These are phyloP conservation scores for Machimus atricapillus DNA, from an alignment of 2,888 invertebrate species.

Conservation along the genomic window DNA sequence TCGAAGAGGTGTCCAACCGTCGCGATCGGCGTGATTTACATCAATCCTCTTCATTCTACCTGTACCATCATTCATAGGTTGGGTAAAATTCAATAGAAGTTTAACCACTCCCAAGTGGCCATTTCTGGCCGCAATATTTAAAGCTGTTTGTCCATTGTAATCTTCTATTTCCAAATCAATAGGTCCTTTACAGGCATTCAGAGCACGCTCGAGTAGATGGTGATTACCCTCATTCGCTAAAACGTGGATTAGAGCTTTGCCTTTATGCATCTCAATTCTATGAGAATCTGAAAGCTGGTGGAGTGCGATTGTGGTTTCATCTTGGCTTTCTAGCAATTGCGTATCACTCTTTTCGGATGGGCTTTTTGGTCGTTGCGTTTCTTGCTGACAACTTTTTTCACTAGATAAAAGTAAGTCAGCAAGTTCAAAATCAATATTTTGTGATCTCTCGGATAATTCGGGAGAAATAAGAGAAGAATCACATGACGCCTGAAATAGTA, in stretches of 20 bases:
- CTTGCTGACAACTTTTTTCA: slow-evolving; percentile 60
- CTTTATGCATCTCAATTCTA: slow-evolving; percentile 63
- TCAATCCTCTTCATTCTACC: slow-evolving; percentile 67
- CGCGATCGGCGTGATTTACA: slow-evolving; percentile 79
- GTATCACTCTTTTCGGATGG: slow-evolving; percentile 61
- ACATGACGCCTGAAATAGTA: slow-evolving; percentile 55
- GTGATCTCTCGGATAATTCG: slow-evolving; percentile 60
- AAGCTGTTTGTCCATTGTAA: slow-evolving; percentile 82
- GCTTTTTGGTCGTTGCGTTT: slow-evolving; percentile 59
- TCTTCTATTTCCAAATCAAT: slow-evolving; percentile 70
- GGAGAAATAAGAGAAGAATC: slow-evolving; percentile 62
- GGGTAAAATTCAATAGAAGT: slow-evolving; percentile 64
- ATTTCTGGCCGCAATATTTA: slow-evolving; percentile 85
- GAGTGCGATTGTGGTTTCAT: slow-evolving; percentile 59
- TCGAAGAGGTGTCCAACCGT: slow-evolving; percentile 89
- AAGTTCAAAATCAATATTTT: slow-evolving; percentile 62
- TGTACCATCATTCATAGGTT: slow-evolving; percentile 58
- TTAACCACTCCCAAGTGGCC: slow-evolving; percentile 77
- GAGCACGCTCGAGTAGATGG: slow-evolving; percentile 69
- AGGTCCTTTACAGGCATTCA: slow-evolving; percentile 68
- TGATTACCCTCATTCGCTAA: slow-evolving; percentile 79
- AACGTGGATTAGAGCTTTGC: slow-evolving; percentile 77
- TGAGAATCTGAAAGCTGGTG: slow-evolving; percentile 61
- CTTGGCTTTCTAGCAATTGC: slow-evolving; percentile 56
- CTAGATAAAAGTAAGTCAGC: slow-evolving; percentile 61